Evolutionary conservation across 1,140 invertebrate genomes (phyloP).

Genomic region (Pseudachorutes palmiensis): DNA sequence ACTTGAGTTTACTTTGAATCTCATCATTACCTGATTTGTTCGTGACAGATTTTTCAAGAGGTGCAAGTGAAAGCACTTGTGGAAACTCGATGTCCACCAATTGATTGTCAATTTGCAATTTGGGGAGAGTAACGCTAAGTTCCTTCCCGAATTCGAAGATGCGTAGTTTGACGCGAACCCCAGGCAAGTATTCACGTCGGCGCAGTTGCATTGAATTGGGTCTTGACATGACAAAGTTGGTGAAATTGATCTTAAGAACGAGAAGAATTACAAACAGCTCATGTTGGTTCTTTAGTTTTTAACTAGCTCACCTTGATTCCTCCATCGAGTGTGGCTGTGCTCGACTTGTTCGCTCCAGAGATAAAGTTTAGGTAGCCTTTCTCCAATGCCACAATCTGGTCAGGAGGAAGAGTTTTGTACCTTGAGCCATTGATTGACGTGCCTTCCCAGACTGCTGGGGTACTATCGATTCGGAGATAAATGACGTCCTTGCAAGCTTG

Average conservation of each 20-base stretch:
- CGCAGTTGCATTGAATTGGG: not conserved
- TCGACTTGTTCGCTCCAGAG: not conserved
- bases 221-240: not conserved
- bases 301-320: too few relatives aligned
- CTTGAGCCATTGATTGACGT: too few relatives aligned
- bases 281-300: too few relatives aligned
- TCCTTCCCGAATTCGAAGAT: not conserved
- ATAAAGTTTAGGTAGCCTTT: slow-evolving; percentile 5
- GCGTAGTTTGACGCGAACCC: not conserved
- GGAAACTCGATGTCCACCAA: not conserved
- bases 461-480: not conserved
- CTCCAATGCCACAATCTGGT: not conserved
- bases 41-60: not conserved
- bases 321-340: too few relatives aligned
- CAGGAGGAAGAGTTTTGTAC: not conserved
- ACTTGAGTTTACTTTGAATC: not conserved
- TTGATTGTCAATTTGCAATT: slow-evolving; percentile 16
- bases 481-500: slow-evolving; percentile 5
- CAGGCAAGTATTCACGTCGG: not conserved
- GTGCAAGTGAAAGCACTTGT: not conserved
- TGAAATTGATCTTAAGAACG: not conserved
- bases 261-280: not conserved
- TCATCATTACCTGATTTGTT: slow-evolving; percentile 6
- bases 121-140: not conserved
- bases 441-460: not conserved